Percentiles rank a stretch among this genome's conserved stretches.
Evolutionary conservation across 2,797 vertebrate genomes (phyloP).

Genomic region (Tenualosa thibaudeaui): DNA sequence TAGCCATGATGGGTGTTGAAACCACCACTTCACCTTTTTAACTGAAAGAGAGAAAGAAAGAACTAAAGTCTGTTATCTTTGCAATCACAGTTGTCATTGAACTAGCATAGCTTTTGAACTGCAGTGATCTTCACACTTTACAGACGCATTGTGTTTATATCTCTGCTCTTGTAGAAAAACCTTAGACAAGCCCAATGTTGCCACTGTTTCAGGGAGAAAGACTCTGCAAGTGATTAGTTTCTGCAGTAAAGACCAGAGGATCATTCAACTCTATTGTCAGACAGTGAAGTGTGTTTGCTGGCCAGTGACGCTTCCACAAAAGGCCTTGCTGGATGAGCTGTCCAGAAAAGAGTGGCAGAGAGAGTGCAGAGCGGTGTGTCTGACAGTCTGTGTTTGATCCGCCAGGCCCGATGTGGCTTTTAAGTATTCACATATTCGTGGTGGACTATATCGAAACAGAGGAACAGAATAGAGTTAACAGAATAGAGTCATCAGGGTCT

Average conservation of each 20-base stretch:
- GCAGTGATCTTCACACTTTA: background rate
- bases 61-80: background rate
- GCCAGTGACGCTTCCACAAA: background rate
- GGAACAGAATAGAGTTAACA: background rate
- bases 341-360: background rate
- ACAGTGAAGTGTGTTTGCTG: background rate
- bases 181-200: background rate
- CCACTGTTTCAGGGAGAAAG: background rate
- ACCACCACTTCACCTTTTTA: background rate
- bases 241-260: background rate
- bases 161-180: background rate
- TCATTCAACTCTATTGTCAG: background rate
- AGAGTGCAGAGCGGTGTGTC: background rate
- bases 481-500: background rate
- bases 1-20: background rate
- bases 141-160: background rate
- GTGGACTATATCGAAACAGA: background rate
- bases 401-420: background rate
- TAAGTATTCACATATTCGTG: background rate
- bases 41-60: background rate
- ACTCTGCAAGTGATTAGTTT: background rate
- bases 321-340: conserved; percentile 10
- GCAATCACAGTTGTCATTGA: background rate
- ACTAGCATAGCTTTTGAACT: background rate
- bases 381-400: background rate